Evolutionary conservation across 1,140 invertebrate genomes (phyloP), one percentile per base, ranked within the genome.

Genomic region (Hycleus cichorii): DNA sequence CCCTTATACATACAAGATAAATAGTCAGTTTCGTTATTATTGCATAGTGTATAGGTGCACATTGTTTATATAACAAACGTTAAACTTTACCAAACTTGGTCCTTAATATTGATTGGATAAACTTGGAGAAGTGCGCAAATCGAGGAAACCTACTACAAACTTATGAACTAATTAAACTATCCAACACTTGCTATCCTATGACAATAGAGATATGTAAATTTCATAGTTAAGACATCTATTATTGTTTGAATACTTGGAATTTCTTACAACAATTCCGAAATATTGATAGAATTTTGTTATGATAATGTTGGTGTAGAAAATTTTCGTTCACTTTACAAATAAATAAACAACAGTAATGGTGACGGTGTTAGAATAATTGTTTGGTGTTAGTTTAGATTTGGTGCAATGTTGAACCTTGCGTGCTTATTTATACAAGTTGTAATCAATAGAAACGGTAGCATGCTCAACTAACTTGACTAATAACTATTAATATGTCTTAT

Each of bases 161-260:
- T 71, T 69, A 69, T 67, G 68, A 71, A 71, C 69, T 71, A 71
- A 71, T 71, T 71, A 71, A 71, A 71, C 69, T 69, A 69, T 69
- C 67, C 66, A 63, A 65, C 63, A 64, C 63, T 71, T 66, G 65
- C 64, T 65, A 63, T 65, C 66, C 67, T 66, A 65, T 59, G 66
- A 71, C 69, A 71, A 71, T 69, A 67, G 64, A 68, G 69, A 71
- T 71, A 71, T 71, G 69, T 69, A 71, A 71, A 71, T 71, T 32
- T 7, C 4, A 32, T 32, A 32, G 32, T 32, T 7, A 32, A 32
- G 32, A 32, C 32, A 32, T 32, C 32, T 32, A 32, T 32, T 32
- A 32, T 7, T 5, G 7, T 32, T 32, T 32, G 32, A 32, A 32
- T 32, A 32, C 7, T 32, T 32, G 32, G 7, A 32, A 32, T 32